A percentile compares a stretch with the other conserved stretches of the same genome.
Evolutionary conservation across 2,888 invertebrate genomes (phyloP).

Genomic region (Therioaphis trifolii): DNA sequence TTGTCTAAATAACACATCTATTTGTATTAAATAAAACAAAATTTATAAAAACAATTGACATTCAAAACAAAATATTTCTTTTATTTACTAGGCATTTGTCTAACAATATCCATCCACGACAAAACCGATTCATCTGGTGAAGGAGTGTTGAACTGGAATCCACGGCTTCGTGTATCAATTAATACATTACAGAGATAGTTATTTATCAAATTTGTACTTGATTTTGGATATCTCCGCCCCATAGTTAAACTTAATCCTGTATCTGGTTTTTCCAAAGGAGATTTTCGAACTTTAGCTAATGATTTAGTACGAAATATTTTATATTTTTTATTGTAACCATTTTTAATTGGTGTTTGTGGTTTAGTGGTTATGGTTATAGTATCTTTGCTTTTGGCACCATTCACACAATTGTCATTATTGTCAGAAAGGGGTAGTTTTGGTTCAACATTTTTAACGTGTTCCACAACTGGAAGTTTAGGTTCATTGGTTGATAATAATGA

Average conservation of each 20-base stretch:
- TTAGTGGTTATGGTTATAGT: neutral
- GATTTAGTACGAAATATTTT: slow-evolving; percentile 47
- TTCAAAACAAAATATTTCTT: too few species aligned
- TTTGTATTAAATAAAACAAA: neutral
- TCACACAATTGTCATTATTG: neutral
- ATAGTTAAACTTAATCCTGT: slow-evolving; percentile 33
- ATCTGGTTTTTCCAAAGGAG: slow-evolving; percentile 55
- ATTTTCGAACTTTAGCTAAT: slow-evolving; percentile 26
- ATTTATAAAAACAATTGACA: neutral
- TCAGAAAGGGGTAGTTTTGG: neutral
- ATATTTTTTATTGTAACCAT: slow-evolving; percentile 6
- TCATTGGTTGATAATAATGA: slow-evolving; percentile 38
- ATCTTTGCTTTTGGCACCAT: neutral
- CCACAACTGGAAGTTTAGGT: neutral
- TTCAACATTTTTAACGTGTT: slow-evolving; percentile 3
- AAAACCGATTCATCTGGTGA: slow-evolving; percentile 53
- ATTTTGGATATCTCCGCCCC: slow-evolving; percentile 55
- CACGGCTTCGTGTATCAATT: slow-evolving; percentile 34
- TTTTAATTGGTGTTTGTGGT: neutral
- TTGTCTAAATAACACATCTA: neutral
- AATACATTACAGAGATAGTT: slow-evolving; percentile 48
- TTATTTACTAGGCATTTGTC: slow-evolving; percentile 56
- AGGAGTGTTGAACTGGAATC: slow-evolving; percentile 49
- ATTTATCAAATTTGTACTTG: slow-evolving; percentile 47
- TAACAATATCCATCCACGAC: slow-evolving; percentile 61